These are phyloP conservation scores for Drosophila ironensis DNA, from an alignment of 1,140 invertebrate species.

Conservation along the genomic window DNA sequence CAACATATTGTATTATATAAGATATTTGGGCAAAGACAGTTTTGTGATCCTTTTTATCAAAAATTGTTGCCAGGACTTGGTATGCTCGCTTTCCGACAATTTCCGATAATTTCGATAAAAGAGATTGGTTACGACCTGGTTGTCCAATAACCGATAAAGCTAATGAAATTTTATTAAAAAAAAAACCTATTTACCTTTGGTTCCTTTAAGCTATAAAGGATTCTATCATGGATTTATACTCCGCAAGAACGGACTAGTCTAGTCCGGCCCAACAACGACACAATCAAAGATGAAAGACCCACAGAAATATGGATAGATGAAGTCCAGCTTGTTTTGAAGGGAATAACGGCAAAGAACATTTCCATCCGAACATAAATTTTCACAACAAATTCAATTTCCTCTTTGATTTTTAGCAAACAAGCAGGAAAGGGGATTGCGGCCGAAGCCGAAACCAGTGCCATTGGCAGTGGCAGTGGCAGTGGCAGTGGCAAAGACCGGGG, in stretches of 20 bases:
- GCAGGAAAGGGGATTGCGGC: slow-evolving; percentile 35
- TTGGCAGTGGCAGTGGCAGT: not conserved
- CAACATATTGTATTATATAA: no score
- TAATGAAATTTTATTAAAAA: no score
- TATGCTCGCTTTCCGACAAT: no score
- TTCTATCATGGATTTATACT: slow-evolving; percentile 1
- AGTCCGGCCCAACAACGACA: slow-evolving; percentile 61
- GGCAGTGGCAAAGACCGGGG: not conserved
- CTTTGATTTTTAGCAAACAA: slow-evolving; percentile 78
- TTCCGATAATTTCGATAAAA: no score
- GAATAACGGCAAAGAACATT: slow-evolving; percentile 73
- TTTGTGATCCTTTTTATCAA: no score
- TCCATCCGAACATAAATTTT: slow-evolving; percentile 77
- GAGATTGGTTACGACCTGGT: no score
- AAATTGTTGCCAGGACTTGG: no score
- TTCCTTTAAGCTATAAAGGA: no score
- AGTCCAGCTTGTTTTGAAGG: slow-evolving; percentile 70
- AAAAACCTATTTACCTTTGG: no score
- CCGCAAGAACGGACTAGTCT: slow-evolving; percentile 36
- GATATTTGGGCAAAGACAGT: no score
- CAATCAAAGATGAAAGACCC: slow-evolving; percentile 8
- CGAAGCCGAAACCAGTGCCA: not conserved
- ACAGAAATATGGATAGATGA: slow-evolving; percentile 32
- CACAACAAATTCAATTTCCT: slow-evolving; percentile 80
- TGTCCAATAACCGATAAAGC: no score